These are phyloP conservation scores for Elanus axillaris DNA, from an alignment of 2,113 vertebrate genomes.

Conservation along the genomic window DNA sequence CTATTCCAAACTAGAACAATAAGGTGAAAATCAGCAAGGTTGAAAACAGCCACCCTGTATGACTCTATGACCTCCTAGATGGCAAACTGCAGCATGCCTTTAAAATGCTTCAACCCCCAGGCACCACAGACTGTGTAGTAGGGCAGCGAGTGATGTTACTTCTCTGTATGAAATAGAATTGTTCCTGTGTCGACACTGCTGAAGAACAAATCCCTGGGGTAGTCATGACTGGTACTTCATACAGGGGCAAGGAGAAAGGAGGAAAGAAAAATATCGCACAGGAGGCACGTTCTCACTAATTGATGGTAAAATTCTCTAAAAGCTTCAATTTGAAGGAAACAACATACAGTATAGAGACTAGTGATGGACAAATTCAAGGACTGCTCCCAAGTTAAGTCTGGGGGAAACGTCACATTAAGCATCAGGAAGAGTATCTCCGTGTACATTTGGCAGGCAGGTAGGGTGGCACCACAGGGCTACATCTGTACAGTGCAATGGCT, in stretches of 20 bases:
- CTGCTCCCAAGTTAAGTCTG: background rate
- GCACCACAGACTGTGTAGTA: no score
- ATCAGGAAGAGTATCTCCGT: background rate
- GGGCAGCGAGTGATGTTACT: background rate
- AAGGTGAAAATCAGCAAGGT: background rate
- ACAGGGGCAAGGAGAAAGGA: background rate
- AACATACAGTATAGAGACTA: background rate
- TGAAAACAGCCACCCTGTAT: background rate
- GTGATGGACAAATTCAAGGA: background rate
- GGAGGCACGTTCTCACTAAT: background rate
- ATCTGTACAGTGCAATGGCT: background rate
- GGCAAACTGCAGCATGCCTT: background rate
- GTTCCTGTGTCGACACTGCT: background rate
- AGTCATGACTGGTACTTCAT: background rate
- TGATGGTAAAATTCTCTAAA: background rate
- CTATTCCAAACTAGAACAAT: background rate
- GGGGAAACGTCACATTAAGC: background rate
- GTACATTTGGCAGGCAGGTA: background rate
- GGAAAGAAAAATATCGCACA: background rate
- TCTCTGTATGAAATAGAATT: background rate
- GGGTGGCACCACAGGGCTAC: rapidly evolving
- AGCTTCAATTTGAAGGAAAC: background rate
- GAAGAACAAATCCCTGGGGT: background rate
- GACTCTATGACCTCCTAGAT: background rate
- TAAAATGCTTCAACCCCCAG: background rate